Evolutionary conservation across 2,797 vertebrate genomes (phyloP).

Genomic region (Poliocrania exsul): DNA sequence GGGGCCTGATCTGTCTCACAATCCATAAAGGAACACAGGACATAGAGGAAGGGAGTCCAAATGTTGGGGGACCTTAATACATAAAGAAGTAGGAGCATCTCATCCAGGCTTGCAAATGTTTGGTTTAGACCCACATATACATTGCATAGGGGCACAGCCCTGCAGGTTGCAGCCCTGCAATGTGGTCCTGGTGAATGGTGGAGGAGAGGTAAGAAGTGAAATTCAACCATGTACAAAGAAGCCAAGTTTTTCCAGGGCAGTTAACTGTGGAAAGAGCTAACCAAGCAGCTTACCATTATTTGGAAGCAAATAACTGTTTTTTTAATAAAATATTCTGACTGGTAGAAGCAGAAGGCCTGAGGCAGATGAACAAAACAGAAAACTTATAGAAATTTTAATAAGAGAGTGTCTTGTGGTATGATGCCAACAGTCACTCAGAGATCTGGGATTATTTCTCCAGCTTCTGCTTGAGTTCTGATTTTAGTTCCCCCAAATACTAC

Average conservation of each 20-base stretch:
- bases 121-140: not conserved
- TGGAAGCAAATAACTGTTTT: not conserved
- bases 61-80: not conserved
- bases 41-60: not conserved
- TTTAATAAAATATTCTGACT: not conserved
- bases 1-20: not conserved
- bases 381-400: not conserved
- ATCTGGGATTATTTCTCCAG: not conserved
- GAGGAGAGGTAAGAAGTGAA: not conserved
- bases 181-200: accelerated
- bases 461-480: not conserved
- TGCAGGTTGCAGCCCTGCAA: not conserved
- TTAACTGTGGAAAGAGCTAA: not conserved
- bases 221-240: not conserved
- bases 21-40: not conserved
- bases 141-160: not conserved
- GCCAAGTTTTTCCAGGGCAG: not conserved
- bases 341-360: not conserved
- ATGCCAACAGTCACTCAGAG: not conserved
- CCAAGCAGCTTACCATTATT: not conserved
- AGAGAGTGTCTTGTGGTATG: not conserved
- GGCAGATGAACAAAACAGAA: not conserved
- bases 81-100: not conserved
- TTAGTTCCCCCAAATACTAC: not conserved
- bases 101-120: not conserved